Evolutionary conservation across 2,888 invertebrate species (phyloP), one percentile per base, ranked within the genome.

Genomic region (Rhamnusium bicolor): DNA sequence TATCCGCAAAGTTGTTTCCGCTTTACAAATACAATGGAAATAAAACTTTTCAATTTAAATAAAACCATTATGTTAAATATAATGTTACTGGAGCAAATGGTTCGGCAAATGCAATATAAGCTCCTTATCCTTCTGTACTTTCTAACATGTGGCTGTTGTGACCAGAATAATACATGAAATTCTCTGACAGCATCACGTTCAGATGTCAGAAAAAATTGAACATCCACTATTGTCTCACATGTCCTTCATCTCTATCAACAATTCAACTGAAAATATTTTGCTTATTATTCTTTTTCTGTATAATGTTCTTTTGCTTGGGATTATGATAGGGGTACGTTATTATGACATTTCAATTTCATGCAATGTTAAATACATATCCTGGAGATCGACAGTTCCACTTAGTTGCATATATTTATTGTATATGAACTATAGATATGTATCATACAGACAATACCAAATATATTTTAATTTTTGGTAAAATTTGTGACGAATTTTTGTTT

Each of bases 71-170:
- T 29, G 46, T 29, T 51, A 63, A 49, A 51, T 27, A 51, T 63
- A 63, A 63, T 51, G 18, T 51, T 49, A 51, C 51, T 51, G 29
- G 63, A 21, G 63, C 63, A 63, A 63, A 63, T 27, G 27, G 54
- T 40, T 66, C 65, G 40, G 53, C 40, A 66, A 66, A 66, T 40
- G 54, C 53, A 66, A 66, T 66, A 53, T 32, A 24, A 47, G 61
- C 14, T 21, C 61, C 46, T 19, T 19, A 61, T 61, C 46, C 61
- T 46, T 61, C 47, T 16, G 32, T 60, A 40, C 32, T 32, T 19
- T 60, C 58, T 12, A 60, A 18, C 58, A 60, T 21, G 61, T 40
- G 16, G 58, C 58, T 18, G 14, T 27, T 54, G 49, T 51, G 53
- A 53, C 32, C 16, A 54, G 65, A 66, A 66, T 66, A 66, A 53